Base-by-base conservation (phyloP, 2,113 vertebrate species). In the Trichomycterus rosablanca region DNA sequence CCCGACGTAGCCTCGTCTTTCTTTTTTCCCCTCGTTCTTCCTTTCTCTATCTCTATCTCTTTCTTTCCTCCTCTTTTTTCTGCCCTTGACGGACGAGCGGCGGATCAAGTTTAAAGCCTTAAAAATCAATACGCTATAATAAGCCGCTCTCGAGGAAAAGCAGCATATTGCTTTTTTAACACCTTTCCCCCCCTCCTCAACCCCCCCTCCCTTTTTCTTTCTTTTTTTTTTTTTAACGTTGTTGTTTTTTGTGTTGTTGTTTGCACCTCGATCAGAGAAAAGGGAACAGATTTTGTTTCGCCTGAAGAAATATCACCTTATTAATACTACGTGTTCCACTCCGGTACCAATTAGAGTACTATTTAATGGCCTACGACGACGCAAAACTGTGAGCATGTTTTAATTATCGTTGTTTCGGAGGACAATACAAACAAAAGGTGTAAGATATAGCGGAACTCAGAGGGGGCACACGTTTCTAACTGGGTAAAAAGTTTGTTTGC, bases 1-100 rank as follows among this genome's bases (percentile, higher is more conserved):
- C 63, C 72, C 63, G 37, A 30, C 35, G 53, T 66, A 73, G 67
- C 71, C 62, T 20, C 67, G 59, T 67, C 72, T 59, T 57, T 67
- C 62, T 57, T 19, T 58, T 28, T 53, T 43, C 30, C 42, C 30
- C 7, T 16, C 24, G 20, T 18, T 40, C 20, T 28, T 44, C 48
- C 8, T 52, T 12, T 18, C 10, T 68, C 71, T 76, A 50, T 66
- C 66, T 74, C 68, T 74, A 73, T 67, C 43, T 74, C 74, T 74
- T 73, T 74, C 68, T 74, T 66, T 60, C 52, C 70, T 66, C 74
- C 73, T 74, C 39, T 11, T 71, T 77, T 86, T 71, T 88, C 90
- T 88, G 91, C 93, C 93, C 92, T 94, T 90, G 91, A 91, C 90
- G 90, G 88, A 88, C 88, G 85, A 84, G 82, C 84, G 85, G 84